Percentiles rank a stretch among this genome's conserved stretches.
Evolutionary conservation across 2,113 vertebrate species (phyloP).

Genomic region (Loxodonta africana): DNA sequence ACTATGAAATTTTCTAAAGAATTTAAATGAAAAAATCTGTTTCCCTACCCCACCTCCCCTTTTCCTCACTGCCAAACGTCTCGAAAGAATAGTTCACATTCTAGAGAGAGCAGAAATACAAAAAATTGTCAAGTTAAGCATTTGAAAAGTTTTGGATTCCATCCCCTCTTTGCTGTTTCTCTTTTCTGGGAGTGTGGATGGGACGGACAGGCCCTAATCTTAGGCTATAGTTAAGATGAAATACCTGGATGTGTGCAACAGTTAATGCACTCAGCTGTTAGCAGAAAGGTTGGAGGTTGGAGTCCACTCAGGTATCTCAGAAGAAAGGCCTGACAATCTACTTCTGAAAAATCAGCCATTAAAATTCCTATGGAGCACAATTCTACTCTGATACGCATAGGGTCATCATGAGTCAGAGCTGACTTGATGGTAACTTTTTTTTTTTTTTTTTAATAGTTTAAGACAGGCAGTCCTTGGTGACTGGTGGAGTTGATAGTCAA

Average conservation of each 20-base stretch:
- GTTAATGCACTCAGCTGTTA: no score
- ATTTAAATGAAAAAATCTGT: background rate
- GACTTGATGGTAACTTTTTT: no score
- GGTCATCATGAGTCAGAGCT: no score
- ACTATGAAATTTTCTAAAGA: constrained; percentile 29
- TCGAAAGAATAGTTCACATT: background rate
- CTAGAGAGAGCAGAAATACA: background rate
- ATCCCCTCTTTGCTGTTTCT: background rate
- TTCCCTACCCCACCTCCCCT: background rate
- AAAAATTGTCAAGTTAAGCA: background rate
- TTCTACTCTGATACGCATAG: no score
- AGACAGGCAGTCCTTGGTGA: background rate
- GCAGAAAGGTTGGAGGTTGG: no score
- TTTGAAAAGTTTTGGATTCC: constrained; percentile 6
- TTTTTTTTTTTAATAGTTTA: background rate
- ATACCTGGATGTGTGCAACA: no score
- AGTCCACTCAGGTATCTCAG: no score
- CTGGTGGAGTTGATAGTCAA: background rate
- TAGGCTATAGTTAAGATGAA: background rate
- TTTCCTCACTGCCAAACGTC: background rate
- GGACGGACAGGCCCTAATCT: background rate
- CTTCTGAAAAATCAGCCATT: no score
- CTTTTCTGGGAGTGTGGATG: background rate
- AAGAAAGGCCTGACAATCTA: no score
- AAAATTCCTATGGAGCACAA: no score